These are phyloP conservation scores for Dendrolimus houi DNA, from an alignment of 2,888 invertebrate genomes.

Conservation along the genomic window DNA sequence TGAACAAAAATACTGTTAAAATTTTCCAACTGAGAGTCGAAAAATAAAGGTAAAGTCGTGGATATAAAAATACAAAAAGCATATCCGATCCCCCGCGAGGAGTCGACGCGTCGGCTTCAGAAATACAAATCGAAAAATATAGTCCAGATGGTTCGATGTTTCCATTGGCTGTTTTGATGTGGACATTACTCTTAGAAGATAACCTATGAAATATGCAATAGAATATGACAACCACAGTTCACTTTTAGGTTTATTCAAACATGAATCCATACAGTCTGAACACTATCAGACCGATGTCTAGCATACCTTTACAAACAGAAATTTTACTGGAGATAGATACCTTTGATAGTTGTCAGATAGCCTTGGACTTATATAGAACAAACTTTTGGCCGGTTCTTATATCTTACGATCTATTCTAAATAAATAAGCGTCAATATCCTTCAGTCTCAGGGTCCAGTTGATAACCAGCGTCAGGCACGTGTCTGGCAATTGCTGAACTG, in stretches of 20 bases:
- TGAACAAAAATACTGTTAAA: conserved; percentile 53
- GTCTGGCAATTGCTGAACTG: too few species aligned
- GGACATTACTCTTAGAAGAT: conserved; percentile 1
- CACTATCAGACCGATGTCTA: background rate
- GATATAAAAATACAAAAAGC: conserved; percentile 75
- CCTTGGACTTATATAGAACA: too few species aligned
- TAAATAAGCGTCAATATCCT: too few species aligned
- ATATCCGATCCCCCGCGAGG: conserved; percentile 49
- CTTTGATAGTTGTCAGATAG: too few species aligned
- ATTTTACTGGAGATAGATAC: too few species aligned
- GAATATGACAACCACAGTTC: background rate
- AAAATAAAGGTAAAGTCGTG: conserved; percentile 40
- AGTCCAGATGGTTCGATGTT: conserved; percentile 38
- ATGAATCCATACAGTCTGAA: background rate
- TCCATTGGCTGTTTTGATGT: conserved; percentile 7
- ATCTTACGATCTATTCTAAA: too few species aligned
- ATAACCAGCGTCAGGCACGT: too few species aligned
- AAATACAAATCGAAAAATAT: conserved; percentile 64
- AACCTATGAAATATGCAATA: background rate
- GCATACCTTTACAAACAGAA: background rate
- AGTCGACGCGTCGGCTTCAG: conserved; percentile 48
- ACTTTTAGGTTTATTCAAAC: background rate
- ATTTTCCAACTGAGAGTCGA: conserved; percentile 33
- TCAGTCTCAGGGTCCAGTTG: too few species aligned
- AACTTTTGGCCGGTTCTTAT: too few species aligned